These are phyloP conservation scores for Hippopotamus amphibius DNA, from an alignment of 2,113 vertebrate genomes.

Conservation along the genomic window DNA sequence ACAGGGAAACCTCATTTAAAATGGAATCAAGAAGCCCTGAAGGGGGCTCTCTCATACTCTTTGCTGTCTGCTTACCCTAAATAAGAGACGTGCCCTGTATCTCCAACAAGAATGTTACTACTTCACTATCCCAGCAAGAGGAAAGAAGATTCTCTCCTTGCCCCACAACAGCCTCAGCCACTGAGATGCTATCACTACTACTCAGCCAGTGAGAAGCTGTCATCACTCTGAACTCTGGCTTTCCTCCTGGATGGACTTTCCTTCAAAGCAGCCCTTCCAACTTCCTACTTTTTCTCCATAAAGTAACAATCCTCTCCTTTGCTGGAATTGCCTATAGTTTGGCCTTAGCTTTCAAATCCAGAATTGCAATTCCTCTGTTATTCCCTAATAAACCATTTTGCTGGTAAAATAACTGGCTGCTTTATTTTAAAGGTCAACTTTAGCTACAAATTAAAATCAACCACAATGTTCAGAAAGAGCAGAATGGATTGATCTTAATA, in stretches of 20 bases:
- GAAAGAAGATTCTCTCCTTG: background rate
- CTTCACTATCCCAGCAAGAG: background rate
- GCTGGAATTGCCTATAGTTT: background rate
- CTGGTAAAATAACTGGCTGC: background rate
- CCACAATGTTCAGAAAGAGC: background rate
- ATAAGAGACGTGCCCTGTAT: background rate
- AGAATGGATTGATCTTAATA: background rate
- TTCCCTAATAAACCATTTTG: background rate
- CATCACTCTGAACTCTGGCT: background rate
- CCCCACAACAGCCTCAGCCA: background rate
- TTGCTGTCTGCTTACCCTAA: background rate
- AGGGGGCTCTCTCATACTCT: background rate
- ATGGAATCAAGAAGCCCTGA: background rate
- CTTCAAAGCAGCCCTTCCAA: background rate
- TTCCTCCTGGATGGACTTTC: background rate
- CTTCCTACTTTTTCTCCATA: background rate
- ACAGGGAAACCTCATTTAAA: too few species aligned
- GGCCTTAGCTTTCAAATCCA: background rate
- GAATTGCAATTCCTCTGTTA: background rate
- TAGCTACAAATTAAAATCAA: background rate
- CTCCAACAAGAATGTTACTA: background rate
- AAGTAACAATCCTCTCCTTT: background rate
- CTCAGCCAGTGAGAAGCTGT: background rate
- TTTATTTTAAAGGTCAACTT: background rate
- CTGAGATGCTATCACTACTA: background rate